These are phyloP conservation scores for Drosophila oshimai DNA, from an alignment of 1,140 invertebrate species.

Conservation along the genomic window DNA sequence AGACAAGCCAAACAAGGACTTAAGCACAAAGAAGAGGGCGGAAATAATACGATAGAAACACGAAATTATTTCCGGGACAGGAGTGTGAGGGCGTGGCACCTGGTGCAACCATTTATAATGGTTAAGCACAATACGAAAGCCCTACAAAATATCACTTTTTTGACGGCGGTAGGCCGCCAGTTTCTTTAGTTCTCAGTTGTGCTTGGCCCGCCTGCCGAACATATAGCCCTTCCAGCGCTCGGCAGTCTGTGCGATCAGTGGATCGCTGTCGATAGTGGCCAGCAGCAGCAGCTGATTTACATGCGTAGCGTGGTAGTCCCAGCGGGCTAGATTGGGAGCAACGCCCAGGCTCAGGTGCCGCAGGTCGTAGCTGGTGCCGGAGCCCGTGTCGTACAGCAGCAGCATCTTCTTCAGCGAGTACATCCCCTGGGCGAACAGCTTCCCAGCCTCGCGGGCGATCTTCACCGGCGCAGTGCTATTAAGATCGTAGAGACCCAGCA, in stretches of 20 bases:
- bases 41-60: conserved; percentile 7
- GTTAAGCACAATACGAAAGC: conserved; percentile 21
- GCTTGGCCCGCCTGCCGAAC: conserved; percentile 95
- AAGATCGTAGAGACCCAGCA: conserved; percentile 97
- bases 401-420: conserved; percentile 94
- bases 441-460: conserved; percentile 87
- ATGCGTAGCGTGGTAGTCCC: conserved; percentile 99
- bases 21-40: conserved; percentile 21
- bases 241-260: conserved; percentile 92
- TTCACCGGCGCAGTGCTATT: conserved; percentile 87
- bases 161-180: conserved; percentile 48
- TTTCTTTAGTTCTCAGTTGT: conserved; percentile 86
- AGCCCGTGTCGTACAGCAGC: conserved; percentile 96
- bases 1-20: conserved; percentile 8
- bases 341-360: conserved; percentile 94
- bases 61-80: conserved; percentile 1
- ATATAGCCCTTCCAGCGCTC: conserved; percentile 98
- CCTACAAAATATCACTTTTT: conserved; percentile 54
- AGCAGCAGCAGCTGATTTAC: conserved; percentile 97
- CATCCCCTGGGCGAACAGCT: conserved; percentile 94
- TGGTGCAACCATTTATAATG: conserved; percentile 64
- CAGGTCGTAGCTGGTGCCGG: conserved; percentile 98
- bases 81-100: conserved; percentile 10
- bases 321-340: conserved; percentile 95
- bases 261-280: conserved; percentile 93